Base-by-base conservation (phyloP, 2,113 vertebrate species). In the Sander lucioperca region DNA sequence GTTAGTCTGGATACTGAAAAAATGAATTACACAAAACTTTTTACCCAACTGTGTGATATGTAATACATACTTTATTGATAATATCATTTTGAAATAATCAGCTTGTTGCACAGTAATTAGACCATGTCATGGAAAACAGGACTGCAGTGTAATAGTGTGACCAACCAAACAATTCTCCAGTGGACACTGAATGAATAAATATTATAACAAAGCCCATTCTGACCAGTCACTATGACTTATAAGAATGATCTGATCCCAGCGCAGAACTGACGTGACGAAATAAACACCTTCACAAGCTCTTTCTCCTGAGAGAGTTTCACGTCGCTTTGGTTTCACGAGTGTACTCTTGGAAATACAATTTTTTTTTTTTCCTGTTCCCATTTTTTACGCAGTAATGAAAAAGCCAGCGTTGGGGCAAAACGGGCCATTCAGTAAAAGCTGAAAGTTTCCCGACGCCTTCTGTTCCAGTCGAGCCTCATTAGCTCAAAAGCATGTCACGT, bases 401-500 rank as follows among this genome's bases (percentile, higher is more conserved):
- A 76, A 68, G 11, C 4, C 68, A 56, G 16, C 61, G 70, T 70
- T 2, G 3, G 13, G 53, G 30, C 74, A 16, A 79, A 78, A 61
- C 71, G 68, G 74, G 45, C 25, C 0, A 36, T 63, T 87, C 68
- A 69, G 78, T 82, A 73, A 85, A 81, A 82, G 27, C 36, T 27
- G 10, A 19, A 36, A 71, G 74, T 82, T 64, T 83, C 39, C 76
- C n/a, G 11, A 51, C 36, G 47, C 39, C 39, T 54, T 58, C 70
- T 68, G 68, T 66, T 79, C 58, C 25, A 67, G 48, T 43, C 47
- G 1, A 62, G 69, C 25, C 74, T 89, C 77, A 83, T 92, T 85
- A 85, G 79, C 65, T 74, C 63, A 77, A 92, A 85, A 89, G 84
- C 71, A 69, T 59, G 61, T 72, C 43, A 45, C 5, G 2, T 83